Conservation (phyloP, 2,113 vertebrate genomes). For the Podarcis muralis region DNA sequence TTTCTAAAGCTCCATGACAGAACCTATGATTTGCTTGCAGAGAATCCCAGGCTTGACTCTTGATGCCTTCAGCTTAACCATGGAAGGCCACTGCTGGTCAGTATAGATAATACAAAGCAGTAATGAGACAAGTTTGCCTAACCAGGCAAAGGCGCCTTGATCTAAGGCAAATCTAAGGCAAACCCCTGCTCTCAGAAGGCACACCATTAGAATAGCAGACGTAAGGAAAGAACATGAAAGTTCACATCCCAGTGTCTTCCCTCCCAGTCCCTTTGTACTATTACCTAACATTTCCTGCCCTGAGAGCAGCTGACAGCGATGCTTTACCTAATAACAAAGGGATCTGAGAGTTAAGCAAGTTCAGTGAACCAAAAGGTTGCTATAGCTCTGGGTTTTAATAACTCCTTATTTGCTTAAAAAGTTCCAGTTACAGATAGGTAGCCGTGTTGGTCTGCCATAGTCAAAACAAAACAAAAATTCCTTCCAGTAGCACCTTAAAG, state of each 20-base stretch:
- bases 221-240: background rate
- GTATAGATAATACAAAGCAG: too few relatives aligned
- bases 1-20: background rate
- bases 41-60: background rate
- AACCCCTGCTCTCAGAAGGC: background rate
- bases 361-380: too few relatives aligned
- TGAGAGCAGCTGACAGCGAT: background rate
- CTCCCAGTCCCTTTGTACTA: background rate
- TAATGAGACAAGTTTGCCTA: background rate
- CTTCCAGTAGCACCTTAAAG: too few relatives aligned
- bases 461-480: too few relatives aligned
- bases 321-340: background rate
- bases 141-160: background rate
- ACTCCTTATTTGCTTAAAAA: too few relatives aligned
- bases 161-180: background rate
- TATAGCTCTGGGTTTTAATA: background rate
- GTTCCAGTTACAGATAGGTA: too few relatives aligned
- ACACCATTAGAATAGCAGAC: background rate
- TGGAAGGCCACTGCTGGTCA: background rate
- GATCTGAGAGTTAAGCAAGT: background rate
- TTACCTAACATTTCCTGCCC: background rate
- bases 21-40: background rate
- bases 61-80: background rate
- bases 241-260: background rate
- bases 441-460: too few relatives aligned